A percentile compares a stretch with the other conserved stretches of the same genome.
These are phyloP conservation scores for Molossus alvarezi DNA, from an alignment of 2,797 vertebrate genomes.

Conservation along the genomic window DNA sequence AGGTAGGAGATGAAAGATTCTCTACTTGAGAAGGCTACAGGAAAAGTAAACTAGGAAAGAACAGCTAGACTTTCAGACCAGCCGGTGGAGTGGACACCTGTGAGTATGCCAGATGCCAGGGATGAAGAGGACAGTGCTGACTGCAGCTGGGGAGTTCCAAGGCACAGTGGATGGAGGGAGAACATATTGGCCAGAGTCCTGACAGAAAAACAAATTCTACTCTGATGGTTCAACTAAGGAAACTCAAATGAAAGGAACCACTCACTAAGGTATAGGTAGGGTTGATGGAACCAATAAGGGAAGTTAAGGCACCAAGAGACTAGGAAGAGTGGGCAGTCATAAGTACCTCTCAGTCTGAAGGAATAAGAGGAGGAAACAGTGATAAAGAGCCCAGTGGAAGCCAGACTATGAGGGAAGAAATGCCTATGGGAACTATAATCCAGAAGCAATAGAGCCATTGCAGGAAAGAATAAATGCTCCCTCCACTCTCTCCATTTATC, in stretches of 20 bases:
- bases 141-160: not conserved
- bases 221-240: not conserved
- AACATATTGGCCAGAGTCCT: not conserved
- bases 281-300: not conserved
- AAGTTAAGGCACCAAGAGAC: not conserved
- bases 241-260: not conserved
- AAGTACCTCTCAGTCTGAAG: not conserved
- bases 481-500: not conserved
- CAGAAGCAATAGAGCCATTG: not conserved
- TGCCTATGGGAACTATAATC: rapidly evolving
- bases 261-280: not conserved
- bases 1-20: not conserved
- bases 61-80: not conserved
- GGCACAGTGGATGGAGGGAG: rapidly evolving
- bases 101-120: not conserved
- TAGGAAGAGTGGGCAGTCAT: not conserved
- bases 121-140: not conserved
- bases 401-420: not conserved
- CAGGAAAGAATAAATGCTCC: not conserved
- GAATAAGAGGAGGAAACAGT: not conserved
- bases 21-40: not conserved
- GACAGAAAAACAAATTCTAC: not conserved
- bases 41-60: not conserved
- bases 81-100: not conserved
- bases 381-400: not conserved